Conservation (phyloP, 2,888 invertebrate species). For the Auanema sp. region DNA sequence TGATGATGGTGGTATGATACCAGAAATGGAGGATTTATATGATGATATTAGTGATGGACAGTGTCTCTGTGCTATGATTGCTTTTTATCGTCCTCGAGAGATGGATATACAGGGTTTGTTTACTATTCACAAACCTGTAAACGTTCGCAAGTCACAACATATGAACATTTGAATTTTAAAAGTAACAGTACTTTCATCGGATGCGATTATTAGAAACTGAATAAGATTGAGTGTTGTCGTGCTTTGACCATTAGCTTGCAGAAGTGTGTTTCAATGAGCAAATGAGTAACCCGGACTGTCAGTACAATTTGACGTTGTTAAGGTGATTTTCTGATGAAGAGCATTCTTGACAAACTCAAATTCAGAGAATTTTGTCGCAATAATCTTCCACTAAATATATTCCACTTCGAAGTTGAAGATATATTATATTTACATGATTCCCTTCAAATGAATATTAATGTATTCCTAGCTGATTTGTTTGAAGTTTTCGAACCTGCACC, state of each 20-base stretch:
- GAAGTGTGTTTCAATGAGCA: constrained; percentile 66
- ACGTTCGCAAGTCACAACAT: neutral
- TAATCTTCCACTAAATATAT: constrained; percentile 63
- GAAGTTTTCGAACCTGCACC: constrained; percentile 63
- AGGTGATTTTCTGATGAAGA: constrained; percentile 43
- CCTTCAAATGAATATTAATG: constrained; percentile 60
- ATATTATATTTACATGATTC: constrained; percentile 65
- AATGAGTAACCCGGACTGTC: constrained; percentile 66
- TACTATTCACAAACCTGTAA: neutral
- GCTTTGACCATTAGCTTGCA: constrained; percentile 33
- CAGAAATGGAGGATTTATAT: constrained; percentile 63
- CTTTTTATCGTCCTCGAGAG: constrained; percentile 58
- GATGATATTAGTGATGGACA: constrained; percentile 64
- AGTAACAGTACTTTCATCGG: neutral
- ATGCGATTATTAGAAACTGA: neutral
- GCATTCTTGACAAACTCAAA: neutral
- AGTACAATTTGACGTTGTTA: constrained; percentile 66
- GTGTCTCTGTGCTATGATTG: constrained; percentile 56
- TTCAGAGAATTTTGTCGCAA: constrained; percentile 64
- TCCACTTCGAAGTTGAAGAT: constrained; percentile 67
- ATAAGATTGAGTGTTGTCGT: neutral
- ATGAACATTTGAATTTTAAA: neutral
- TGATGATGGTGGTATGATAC: constrained; percentile 53
- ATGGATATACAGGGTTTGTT: constrained; percentile 48
- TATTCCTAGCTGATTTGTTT: constrained; percentile 67